Base-by-base conservation (phyloP, 2,888 invertebrate genomes). In the Ochropleura leucogaster region DNA sequence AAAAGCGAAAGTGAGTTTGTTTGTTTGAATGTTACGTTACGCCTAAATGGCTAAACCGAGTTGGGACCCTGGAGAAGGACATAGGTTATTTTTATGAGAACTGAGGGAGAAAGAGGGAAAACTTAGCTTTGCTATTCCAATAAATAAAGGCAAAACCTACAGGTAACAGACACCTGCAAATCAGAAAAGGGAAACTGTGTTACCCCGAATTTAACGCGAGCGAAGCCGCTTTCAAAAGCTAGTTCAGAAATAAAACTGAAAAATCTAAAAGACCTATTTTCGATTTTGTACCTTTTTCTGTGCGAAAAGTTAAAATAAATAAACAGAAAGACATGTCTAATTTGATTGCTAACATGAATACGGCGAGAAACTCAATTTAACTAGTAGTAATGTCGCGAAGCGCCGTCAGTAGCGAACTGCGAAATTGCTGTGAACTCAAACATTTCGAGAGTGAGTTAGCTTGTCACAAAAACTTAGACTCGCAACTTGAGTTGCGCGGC, bases 391-490 rank as follows among this genome's bases (percentile, higher is more conserved):
- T 86, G 84, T 80, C 83, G 83, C 86, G 84, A 80, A 84, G 77
- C 85, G 83, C 74, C 85, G 83, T 83, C 86, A 87, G 86, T 82
- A 86, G 78, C 86, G 85, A 88, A 87, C 89, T 89, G 87, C 89
- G 85, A 90, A 93, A 93, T 92, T 91, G 90, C 91, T 91, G 85
- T 89, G 85, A 92, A 92, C 89, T 91, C 90, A 91, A 91, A 91
- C 90, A 91, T 92, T 92, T 91, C 89, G 87, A 87, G 82, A 85
- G 66, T 85, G 88, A 94, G 93, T 93, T 92, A 89, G 90, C 91
- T 90, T 94, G 94, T 95, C 94, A 92, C 93, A 94, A 93, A 93
- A 95, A 94, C 93, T 94, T 95, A 91, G 86, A 87, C 87, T 83
- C 79, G 69, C 66, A 63, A 84, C 87, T 83, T 79, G 71, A 74